A percentile compares a stretch with the other conserved stretches of the same genome.
Conservation (phyloP, 2,797 vertebrate genomes). For the Megalops cyprinoides region DNA sequence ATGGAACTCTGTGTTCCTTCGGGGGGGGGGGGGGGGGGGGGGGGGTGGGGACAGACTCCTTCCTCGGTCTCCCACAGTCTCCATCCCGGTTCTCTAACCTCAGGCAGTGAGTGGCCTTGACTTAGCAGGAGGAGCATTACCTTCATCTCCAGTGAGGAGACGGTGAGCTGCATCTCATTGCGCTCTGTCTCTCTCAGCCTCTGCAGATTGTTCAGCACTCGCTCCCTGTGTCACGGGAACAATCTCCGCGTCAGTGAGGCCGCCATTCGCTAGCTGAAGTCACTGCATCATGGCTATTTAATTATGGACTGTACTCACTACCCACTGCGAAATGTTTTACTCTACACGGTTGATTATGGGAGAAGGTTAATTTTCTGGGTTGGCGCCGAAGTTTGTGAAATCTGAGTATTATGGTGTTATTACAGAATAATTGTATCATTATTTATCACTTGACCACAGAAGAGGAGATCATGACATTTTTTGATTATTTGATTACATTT, state of each 20-base stretch:
- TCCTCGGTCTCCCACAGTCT: neutral
- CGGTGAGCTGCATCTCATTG: constrained; percentile 54
- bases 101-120: neutral
- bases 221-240: constrained; percentile 50
- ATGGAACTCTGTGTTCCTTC: too few species aligned
- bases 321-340: too few species aligned
- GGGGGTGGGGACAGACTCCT: too few species aligned
- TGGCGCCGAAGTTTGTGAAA: neutral
- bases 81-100: neutral
- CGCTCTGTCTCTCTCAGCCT: constrained; percentile 54
- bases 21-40: too few species aligned
- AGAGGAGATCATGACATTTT: neutral
- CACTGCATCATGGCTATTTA: neutral
- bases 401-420: neutral
- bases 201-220: constrained; percentile 54
- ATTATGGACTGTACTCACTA: neutral
- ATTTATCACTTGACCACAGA: neutral
- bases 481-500: too few species aligned
- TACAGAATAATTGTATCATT: too few species aligned
- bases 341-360: neutral
- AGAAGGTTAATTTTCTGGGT: neutral
- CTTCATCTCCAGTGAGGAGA: constrained; percentile 60
- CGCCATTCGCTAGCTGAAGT: too few species aligned
- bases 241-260: neutral
- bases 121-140: constrained; percentile 41